A percentile compares a stretch with the other conserved stretches of the same genome.
Evolutionary conservation across 1,140 invertebrate species (phyloP).

Genomic region (Nasonia vitripennis): DNA sequence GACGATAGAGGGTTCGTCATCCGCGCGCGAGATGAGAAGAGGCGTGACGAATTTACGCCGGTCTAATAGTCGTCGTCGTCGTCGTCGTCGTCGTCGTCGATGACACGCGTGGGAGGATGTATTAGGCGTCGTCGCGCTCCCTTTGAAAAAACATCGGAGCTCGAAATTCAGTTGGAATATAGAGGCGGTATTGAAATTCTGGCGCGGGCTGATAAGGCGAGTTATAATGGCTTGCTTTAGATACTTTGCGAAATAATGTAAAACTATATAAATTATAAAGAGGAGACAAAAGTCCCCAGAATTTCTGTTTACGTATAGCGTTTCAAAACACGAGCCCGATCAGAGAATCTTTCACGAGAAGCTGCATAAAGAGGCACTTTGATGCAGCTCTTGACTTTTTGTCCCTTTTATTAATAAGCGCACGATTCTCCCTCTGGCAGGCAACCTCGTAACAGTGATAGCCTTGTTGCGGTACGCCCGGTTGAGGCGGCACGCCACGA

Average conservation of each 20-base stretch:
- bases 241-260: no score
- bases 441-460: constrained; percentile 87
- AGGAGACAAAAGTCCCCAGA: no score
- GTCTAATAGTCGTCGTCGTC: background rate
- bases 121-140: no score
- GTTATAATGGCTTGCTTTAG: no score
- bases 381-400: background rate
- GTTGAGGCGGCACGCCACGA: constrained; percentile 87
- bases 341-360: background rate
- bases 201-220: no score
- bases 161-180: no score
- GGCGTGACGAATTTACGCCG: background rate
- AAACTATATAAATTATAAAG: no score
- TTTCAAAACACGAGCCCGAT: background rate
- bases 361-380: background rate
- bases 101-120: no score
- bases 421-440: constrained; percentile 72
- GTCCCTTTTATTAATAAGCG: background rate
- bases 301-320: no score
- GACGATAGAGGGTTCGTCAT: no score
- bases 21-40: background rate
- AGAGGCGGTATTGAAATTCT: no score
- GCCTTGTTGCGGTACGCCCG: constrained; percentile 85
- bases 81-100: no score
- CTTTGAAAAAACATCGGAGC: background rate